Percentiles rank a stretch among this genome's conserved stretches.
Evolutionary conservation across 92 coral and sea anemone genomes (phyloP).

Genomic region (Porites cylindrica): DNA sequence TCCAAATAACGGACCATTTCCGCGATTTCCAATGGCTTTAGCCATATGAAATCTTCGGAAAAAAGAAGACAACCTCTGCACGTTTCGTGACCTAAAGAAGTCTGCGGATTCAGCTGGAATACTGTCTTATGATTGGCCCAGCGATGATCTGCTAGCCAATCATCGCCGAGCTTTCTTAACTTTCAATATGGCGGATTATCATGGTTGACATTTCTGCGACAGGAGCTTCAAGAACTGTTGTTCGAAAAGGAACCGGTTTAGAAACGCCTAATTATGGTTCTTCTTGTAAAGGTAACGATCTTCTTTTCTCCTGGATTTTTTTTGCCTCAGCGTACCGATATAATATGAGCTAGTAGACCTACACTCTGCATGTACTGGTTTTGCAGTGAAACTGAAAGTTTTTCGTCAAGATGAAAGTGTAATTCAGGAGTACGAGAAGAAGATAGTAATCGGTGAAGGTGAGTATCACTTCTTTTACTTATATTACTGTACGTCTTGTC

Average conservation of each 20-base stretch:
- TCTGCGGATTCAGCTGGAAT: not conserved
- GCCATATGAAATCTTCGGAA: constrained; percentile 39
- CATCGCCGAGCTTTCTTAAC: constrained; percentile 2
- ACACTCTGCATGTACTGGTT: not conserved
- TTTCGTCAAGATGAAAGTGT: constrained; percentile 45
- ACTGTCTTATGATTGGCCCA: constrained; percentile 4
- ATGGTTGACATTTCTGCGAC: constrained; percentile 13
- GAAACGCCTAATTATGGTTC: constrained; percentile 83
- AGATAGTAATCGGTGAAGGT: constrained; percentile 72
- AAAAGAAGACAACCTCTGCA: not conserved
- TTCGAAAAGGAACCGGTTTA: constrained; percentile 64
- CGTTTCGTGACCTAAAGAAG: not conserved
- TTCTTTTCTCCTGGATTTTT: not conserved
- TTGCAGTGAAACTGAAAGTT: constrained; percentile 53
- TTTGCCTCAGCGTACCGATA: not conserved
- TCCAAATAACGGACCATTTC: constrained; percentile 81
- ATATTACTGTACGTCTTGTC: not conserved
- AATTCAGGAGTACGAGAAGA: constrained; percentile 31
- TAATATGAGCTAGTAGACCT: not conserved
- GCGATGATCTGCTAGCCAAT: constrained; percentile 6
- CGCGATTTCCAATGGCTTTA: constrained; percentile 21
- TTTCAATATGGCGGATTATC: constrained; percentile 46
- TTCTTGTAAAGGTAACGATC: constrained; percentile 53
- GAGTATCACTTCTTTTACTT: not conserved
- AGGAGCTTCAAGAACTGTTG: constrained; percentile 29